These are phyloP conservation scores for Thunnus albacares DNA, from an alignment of 2,797 vertebrate species.

Conservation along the genomic window DNA sequence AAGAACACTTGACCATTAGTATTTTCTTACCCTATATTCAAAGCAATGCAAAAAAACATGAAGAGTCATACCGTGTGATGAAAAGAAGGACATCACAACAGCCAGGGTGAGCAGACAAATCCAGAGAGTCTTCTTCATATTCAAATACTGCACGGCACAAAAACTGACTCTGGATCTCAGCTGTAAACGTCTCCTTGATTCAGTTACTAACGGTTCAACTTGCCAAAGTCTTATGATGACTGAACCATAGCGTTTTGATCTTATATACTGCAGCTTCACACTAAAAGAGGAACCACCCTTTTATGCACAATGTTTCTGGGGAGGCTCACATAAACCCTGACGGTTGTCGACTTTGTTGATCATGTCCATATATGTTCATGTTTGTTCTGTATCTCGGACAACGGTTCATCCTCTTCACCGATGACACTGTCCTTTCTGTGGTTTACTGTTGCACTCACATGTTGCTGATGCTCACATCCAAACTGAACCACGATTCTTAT, in stretches of 20 bases:
- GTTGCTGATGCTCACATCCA: no score
- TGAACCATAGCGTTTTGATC: no score
- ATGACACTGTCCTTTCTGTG: no score
- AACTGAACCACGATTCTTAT: no score
- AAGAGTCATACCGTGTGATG: neutral
- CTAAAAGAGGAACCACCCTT: neutral
- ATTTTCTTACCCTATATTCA: neutral
- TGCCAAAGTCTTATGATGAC: no score
- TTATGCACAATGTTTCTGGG: neutral
- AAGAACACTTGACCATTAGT: no score
- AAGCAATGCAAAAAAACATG: no score
- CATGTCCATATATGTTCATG: conserved; percentile 15
- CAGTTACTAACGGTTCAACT: no score
- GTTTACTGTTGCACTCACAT: no score
- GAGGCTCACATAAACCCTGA: neutral
- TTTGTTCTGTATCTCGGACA: neutral
- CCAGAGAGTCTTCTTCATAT: conserved; percentile 3
- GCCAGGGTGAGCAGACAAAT: neutral
- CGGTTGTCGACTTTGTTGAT: neutral
- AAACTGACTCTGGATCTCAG: neutral
- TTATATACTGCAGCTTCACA: neutral
- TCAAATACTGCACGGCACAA: neutral
- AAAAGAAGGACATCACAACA: neutral
- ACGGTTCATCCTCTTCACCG: no score
- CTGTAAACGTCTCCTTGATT: no score